Percentiles rank a stretch among this genome's conserved stretches.
Evolutionary conservation across 2,888 invertebrate species (phyloP).

Genomic region (Ornithoptera alexandrae): DNA sequence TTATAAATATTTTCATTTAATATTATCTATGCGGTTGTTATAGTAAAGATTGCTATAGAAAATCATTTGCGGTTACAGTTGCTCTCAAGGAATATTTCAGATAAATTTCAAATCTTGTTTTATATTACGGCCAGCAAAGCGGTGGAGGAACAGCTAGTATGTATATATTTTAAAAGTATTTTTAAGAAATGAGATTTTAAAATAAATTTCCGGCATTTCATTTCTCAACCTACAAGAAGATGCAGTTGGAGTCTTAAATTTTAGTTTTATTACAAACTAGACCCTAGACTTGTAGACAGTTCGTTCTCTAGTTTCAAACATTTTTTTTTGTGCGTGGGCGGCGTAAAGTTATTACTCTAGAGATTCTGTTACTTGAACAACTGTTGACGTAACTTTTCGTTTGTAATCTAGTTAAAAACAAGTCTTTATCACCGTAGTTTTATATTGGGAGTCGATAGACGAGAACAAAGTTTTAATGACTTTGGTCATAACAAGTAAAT

Average conservation of each 20-base stretch:
- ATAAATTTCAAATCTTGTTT: too few relatives aligned
- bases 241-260: too few relatives aligned
- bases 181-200: background rate
- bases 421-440: background rate
- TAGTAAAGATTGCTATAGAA: too few relatives aligned
- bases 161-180: background rate
- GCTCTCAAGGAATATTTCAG: too few relatives aligned
- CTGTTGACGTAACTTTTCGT: background rate
- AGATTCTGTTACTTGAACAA: background rate
- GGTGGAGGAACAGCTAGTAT: background rate
- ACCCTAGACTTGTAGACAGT: too few relatives aligned
- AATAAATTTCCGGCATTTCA: background rate
- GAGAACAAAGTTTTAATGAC: constrained; percentile 15
- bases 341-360: background rate
- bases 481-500: constrained; percentile 1
- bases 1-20: too few relatives aligned
- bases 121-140: too few relatives aligned
- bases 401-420: background rate
- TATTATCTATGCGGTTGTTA: too few relatives aligned
- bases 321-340: background rate
- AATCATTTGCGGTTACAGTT: too few relatives aligned
- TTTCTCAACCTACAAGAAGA: background rate
- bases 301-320: too few relatives aligned
- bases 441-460: constrained; percentile 1
- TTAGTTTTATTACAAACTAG: too few relatives aligned